Evolutionary conservation across 2,797 vertebrate genomes (phyloP).

Genomic region (Tangara arthus): DNA sequence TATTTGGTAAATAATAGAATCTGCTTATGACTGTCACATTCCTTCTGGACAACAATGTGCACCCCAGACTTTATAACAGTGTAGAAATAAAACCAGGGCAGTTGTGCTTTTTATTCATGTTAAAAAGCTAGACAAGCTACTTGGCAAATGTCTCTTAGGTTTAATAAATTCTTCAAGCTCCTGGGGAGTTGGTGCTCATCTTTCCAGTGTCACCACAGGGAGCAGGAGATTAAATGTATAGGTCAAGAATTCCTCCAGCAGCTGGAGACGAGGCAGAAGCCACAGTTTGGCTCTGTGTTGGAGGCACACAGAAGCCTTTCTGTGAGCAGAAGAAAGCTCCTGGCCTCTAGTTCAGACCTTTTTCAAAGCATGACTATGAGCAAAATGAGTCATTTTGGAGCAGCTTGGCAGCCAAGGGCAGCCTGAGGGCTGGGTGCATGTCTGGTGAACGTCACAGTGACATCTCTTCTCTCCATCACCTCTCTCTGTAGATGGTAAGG

Average conservation of each 20-base stretch:
- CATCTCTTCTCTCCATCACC: conserved; percentile 22
- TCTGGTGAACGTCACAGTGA: conserved; percentile 30
- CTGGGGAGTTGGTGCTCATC: not conserved
- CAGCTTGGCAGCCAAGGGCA: not conserved
- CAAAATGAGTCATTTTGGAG: conserved; percentile 2
- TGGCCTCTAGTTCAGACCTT: not conserved
- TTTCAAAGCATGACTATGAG: not conserved
- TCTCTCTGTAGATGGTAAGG: conserved; percentile 82
- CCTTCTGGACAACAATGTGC: not conserved
- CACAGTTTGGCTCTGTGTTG: not conserved
- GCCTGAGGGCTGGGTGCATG: not conserved
- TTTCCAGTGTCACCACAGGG: not conserved
- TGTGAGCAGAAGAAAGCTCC: not conserved
- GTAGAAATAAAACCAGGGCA: not conserved
- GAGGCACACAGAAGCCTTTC: not conserved
- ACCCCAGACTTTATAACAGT: not conserved
- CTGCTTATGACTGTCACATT: not conserved
- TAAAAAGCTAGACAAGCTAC: not conserved
- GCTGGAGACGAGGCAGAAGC: not conserved
- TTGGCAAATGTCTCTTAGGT: not conserved
- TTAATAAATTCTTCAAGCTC: not conserved
- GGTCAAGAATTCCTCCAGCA: not conserved
- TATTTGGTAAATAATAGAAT: not conserved
- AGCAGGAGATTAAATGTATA: not conserved
- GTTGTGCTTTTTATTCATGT: not conserved